These are phyloP conservation scores for Ageneiosus marmoratus DNA, from an alignment of 2,113 vertebrate species.

Conservation along the genomic window DNA sequence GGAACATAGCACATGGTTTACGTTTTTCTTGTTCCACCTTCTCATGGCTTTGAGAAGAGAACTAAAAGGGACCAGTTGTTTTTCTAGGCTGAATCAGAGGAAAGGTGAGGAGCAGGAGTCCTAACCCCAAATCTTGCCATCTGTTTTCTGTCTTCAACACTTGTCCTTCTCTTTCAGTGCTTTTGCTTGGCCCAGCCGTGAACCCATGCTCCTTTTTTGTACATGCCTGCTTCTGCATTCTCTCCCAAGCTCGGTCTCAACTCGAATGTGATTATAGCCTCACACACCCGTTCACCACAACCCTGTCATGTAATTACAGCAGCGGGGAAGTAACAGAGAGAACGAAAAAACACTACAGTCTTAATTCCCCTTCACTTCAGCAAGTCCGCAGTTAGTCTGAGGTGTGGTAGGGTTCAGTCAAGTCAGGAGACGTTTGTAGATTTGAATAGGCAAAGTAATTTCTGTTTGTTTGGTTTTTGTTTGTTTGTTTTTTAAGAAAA, in stretches of 20 bases:
- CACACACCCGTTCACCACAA: conserved; percentile 39
- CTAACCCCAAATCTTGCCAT: conserved; percentile 57
- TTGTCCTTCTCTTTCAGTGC: conserved; percentile 15
- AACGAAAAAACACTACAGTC: conserved; percentile 17
- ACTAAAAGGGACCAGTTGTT: conserved; percentile 64
- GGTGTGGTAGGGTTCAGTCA: background rate
- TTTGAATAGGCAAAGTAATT: background rate
- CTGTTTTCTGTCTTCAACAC: conserved; percentile 63
- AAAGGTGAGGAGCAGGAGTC: conserved; percentile 48
- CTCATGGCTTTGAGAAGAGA: conserved; percentile 50
- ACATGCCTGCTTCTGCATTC: conserved; percentile 14
- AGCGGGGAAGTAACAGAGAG: conserved; percentile 33
- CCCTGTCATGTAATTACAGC: conserved; percentile 53
- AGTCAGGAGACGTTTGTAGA: conserved; percentile 3
- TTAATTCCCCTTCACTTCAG: conserved; percentile 17
- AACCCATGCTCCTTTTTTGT: background rate
- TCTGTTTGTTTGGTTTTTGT: background rate
- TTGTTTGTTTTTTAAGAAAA: background rate
- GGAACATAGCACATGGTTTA: background rate
- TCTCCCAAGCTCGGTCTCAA: conserved; percentile 37
- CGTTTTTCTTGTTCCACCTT: conserved; percentile 20
- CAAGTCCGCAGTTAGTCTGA: background rate
- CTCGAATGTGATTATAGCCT: conserved; percentile 52
- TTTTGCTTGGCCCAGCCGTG: background rate
- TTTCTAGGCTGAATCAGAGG: conserved; percentile 49